Base-by-base conservation (phyloP, 2,888 invertebrate species). In the Syrista parreyssii region DNA sequence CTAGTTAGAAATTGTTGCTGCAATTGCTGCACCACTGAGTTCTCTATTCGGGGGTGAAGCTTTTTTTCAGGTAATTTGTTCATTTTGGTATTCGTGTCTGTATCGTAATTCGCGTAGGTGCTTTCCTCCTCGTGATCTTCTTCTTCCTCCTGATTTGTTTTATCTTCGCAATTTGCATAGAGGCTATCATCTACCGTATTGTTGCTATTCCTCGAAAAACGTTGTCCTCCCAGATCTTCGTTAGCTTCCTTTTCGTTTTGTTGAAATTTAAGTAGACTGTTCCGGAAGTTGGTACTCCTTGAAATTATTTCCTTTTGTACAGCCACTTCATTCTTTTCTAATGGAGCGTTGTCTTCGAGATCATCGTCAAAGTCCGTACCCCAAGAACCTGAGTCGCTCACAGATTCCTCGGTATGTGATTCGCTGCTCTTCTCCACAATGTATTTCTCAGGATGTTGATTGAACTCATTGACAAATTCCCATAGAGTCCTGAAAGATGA, bases 321-420 rank as follows among this genome's bases (percentile, higher is more conserved):
- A 9, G 72, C 34, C 74, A 35, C 9, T 23, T 12, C 35, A 68
- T n/a, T 72, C 55, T 76, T n/a, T 40, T 74, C 74, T 23, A 23
- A 23, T 31, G 68, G 11, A n/a, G 32, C 68, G 68, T 15, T 30
- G 15, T 40, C 72, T 12, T 36, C 68, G 15, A n/a, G 30, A 40
- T 79, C 79, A 75, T 90, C 89, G 11, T 90, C 89, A 76, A 91
- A 91, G 55, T 91, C 91, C 0, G 90, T 90, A n/a, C 86, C 91
- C 91, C 91, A 91, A 9, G 88, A 89, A 73, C 85, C 88, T 11
- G 82, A 83, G 77, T 90, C 90, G 80, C 87, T 89, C 32, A 85
- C 68, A 1, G 82, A 80, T 71, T 88, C 89, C 31, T 86, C 87
- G 68, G 68, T 79, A 76, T 31, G 80, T 34, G 75, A 75, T 76